Conservation (phyloP, 2,797 vertebrate species). For the Menidia menidia region DNA sequence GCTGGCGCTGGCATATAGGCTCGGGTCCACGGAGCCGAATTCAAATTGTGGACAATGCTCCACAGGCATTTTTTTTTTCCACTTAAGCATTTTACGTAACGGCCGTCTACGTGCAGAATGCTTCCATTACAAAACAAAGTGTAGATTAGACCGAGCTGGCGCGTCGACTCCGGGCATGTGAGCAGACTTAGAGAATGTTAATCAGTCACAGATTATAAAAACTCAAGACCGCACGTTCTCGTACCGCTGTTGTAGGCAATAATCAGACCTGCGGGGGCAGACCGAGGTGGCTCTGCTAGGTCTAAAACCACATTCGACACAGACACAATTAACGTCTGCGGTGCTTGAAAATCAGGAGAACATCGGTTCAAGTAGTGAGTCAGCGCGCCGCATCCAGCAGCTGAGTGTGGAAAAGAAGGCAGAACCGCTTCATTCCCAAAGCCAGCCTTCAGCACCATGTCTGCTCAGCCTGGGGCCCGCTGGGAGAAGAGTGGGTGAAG, state of each 20-base stretch:
- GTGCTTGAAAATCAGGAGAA: conserved; percentile 39
- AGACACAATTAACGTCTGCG: conserved; percentile 24
- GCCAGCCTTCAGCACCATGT: conserved; percentile 25
- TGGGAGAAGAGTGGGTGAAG: conserved; percentile 22
- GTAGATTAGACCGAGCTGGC: conserved; percentile 38
- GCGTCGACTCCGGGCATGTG: conserved; percentile 56
- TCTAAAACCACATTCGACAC: conserved; percentile 39
- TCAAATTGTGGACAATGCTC: conserved; percentile 27
- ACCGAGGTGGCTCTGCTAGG: conserved; percentile 15
- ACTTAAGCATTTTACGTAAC: conserved; percentile 42
- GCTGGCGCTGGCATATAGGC: conserved; percentile 12
- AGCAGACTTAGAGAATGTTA: conserved; percentile 59
- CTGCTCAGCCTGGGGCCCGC: conserved; percentile 17
- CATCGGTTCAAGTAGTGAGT: conserved; percentile 22
- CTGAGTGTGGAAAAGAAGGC: conserved; percentile 21
- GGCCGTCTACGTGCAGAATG: conserved; percentile 31
- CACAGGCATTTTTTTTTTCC: conserved; percentile 42
- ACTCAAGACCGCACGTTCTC: conserved; percentile 29
- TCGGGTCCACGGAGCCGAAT: conserved; percentile 18
- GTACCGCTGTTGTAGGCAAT: conserved; percentile 22
- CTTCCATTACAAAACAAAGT: conserved; percentile 35
- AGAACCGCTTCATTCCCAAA: conserved; percentile 49
- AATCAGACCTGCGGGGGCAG: conserved; percentile 34
- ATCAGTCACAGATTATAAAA: conserved; percentile 53
- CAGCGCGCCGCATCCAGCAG: background rate